Evolutionary conservation across 2,888 invertebrate species (phyloP).

Genomic region (Tanypteryx hageni): DNA sequence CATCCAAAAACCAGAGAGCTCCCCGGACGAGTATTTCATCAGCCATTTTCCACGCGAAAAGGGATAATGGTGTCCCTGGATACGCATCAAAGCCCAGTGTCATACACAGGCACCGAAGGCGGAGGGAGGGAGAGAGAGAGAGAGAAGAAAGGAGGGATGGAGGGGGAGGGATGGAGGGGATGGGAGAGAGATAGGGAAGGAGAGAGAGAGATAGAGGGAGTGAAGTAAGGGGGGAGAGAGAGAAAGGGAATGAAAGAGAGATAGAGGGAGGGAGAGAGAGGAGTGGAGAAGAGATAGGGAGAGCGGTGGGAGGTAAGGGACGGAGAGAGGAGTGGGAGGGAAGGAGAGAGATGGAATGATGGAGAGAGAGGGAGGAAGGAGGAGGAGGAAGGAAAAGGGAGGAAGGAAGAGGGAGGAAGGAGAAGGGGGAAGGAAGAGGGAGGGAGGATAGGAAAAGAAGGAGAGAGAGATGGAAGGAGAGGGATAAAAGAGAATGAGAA

Average conservation of each 20-base stretch:
- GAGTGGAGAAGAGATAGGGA: background rate
- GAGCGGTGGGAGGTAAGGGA: background rate
- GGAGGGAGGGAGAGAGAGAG: background rate
- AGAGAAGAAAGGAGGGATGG: background rate
- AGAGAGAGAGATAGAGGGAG: background rate
- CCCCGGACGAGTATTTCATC: conserved; percentile 60
- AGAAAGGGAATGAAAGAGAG: background rate
- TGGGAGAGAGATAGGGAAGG: background rate
- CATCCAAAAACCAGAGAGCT: background rate
- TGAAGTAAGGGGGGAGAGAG: background rate
- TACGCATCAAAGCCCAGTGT: conserved; percentile 64
- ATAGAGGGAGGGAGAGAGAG: too few relatives aligned
- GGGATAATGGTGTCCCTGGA: conserved; percentile 61
- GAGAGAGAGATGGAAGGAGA: background rate
- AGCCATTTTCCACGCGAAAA: conserved; percentile 58
- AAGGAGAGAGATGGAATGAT: background rate
- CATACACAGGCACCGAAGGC: conserved; percentile 46
- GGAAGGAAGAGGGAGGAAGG: background rate
- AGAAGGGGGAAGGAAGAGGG: background rate
- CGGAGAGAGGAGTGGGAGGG: background rate
- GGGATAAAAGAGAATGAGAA: background rate
- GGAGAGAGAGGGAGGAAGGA: background rate
- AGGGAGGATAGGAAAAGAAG: background rate
- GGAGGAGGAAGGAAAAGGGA: too few relatives aligned
- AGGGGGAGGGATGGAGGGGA: background rate